Evolutionary conservation across 2,797 vertebrate species (phyloP).

Genomic region (Chloroceryle inda): DNA sequence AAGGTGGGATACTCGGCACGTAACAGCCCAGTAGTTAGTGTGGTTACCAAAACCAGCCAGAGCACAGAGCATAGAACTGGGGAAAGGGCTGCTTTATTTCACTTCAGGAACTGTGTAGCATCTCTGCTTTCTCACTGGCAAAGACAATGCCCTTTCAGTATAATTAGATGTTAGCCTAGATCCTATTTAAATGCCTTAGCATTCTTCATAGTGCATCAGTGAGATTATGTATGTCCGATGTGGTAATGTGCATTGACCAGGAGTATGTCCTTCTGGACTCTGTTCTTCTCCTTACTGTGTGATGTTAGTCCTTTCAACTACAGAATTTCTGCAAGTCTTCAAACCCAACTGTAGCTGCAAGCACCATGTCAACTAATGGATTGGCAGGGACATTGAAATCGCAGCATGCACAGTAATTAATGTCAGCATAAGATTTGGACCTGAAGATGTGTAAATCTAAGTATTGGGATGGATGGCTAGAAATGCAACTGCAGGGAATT

Average conservation of each 20-base stretch:
- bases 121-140: background rate
- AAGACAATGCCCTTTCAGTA: background rate
- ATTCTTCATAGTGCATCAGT: background rate
- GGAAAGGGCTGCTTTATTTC: background rate
- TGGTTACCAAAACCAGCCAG: background rate
- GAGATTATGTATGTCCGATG: background rate
- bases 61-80: background rate
- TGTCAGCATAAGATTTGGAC: background rate
- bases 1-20: background rate
- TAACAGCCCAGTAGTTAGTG: rapidly evolving
- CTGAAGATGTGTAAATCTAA: background rate
- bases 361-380: background rate
- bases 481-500: background rate
- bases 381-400: background rate
- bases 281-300: background rate
- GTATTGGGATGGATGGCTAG: background rate
- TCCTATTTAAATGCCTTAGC: background rate
- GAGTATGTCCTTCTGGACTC: background rate
- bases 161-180: background rate
- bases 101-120: background rate
- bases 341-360: background rate
- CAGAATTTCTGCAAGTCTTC: background rate
- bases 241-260: background rate
- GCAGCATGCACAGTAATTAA: background rate
- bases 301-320: background rate